Percentiles rank a stretch among this genome's conserved stretches.
Evolutionary conservation across 2,113 vertebrate genomes (phyloP).

Genomic region (Circaetus cinerascens): DNA sequence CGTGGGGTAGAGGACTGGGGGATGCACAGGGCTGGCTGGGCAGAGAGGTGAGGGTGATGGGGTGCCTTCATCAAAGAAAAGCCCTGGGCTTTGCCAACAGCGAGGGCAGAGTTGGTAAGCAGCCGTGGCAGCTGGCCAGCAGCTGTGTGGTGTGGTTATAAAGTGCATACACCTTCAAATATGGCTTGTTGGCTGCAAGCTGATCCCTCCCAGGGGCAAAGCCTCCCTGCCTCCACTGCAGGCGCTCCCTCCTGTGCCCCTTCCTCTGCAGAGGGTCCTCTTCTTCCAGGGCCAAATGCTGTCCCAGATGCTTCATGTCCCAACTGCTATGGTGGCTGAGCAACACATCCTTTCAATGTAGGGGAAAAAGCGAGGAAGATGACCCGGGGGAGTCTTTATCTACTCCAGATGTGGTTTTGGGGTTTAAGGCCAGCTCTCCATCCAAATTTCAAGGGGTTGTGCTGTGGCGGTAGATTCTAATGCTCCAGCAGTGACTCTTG

Average conservation of each 20-base stretch:
- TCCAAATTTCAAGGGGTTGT: background rate
- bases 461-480: background rate
- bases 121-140: background rate
- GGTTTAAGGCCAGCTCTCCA: background rate
- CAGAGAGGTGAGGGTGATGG: background rate
- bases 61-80: background rate
- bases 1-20: background rate
- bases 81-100: background rate
- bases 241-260: rapidly evolving
- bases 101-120: rapidly evolving
- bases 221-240: background rate
- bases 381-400: background rate
- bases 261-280: background rate
- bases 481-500: background rate
- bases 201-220: background rate
- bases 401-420: background rate
- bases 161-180: background rate
- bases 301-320: background rate
- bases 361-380: background rate
- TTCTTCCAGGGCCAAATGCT: background rate
- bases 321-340: background rate
- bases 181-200: background rate
- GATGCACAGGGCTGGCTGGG: background rate
- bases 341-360: background rate
- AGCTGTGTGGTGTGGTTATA: background rate